Conservation (phyloP, 2,888 invertebrate species). For the Phasia obesa region DNA sequence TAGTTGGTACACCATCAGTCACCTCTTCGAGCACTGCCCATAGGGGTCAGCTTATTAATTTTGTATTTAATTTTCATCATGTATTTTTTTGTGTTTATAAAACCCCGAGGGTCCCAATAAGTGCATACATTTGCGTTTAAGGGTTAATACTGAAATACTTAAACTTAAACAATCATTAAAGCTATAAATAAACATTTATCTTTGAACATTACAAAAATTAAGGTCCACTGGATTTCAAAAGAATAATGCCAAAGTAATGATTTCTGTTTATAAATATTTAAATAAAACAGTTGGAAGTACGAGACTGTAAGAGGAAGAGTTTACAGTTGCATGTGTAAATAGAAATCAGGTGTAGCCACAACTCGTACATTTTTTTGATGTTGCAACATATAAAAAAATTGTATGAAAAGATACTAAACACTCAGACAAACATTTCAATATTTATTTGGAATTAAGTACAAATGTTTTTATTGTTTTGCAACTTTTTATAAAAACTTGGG, state of each 20-base stretch:
- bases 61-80: too few relatives aligned
- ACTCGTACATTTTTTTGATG: constrained; percentile 14
- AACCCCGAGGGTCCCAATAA: neutral
- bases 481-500: constrained; percentile 15
- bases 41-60: too few relatives aligned
- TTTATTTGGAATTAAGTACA: neutral
- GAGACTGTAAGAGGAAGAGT: neutral
- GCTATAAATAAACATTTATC: constrained; percentile 8
- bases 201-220: constrained; percentile 21
- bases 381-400: constrained; percentile 2
- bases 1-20: too few relatives aligned
- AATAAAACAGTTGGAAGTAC: neutral
- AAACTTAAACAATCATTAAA: neutral
- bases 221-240: constrained; percentile 24
- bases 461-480: constrained; percentile 28
- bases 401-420: constrained; percentile 3
- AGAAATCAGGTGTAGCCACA: constrained; percentile 24
- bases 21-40: too few relatives aligned
- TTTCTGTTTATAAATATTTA: neutral
- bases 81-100: too few relatives aligned
- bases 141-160: neutral
- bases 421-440: neutral
- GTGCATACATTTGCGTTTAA: constrained; percentile 17
- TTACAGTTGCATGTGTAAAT: neutral
- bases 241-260: constrained; percentile 20